Conservation (phyloP, 2,888 invertebrate genomes). For the Pollenia griseotomentosa region DNA sequence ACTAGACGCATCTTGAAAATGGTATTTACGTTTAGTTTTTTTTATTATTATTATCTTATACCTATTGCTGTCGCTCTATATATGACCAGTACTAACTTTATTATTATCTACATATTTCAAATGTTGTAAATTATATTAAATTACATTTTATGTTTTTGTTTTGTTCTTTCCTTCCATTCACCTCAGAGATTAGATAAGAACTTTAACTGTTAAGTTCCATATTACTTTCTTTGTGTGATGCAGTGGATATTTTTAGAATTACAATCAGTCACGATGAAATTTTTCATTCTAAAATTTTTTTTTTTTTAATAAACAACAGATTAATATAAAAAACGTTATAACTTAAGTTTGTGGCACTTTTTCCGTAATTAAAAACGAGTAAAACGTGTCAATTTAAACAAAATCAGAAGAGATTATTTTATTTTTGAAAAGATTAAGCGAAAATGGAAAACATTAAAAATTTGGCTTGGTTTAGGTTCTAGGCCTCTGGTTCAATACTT, state of each 20-base stretch:
- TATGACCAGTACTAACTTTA: slow-evolving; percentile 15
- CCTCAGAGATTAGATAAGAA: slow-evolving; percentile 36
- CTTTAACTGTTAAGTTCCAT: not conserved
- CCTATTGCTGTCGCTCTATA: not conserved
- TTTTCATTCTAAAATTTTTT: not conserved
- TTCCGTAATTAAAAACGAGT: too few relatives aligned
- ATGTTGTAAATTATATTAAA: slow-evolving; percentile 25
- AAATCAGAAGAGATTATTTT: too few relatives aligned
- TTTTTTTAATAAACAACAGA: not conserved
- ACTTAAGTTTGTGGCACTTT: too few relatives aligned
- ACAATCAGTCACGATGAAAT: not conserved
- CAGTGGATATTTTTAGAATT: slow-evolving; percentile 1
- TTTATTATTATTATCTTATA: not conserved
- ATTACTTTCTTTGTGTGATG: not conserved
- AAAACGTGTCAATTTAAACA: too few relatives aligned
- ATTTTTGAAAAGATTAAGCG: too few relatives aligned
- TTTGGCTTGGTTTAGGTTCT: too few relatives aligned
- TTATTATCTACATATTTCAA: not conserved
- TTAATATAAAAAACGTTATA: not conserved
- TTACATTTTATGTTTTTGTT: slow-evolving; percentile 9
- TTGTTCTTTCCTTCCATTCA: slow-evolving; percentile 13
- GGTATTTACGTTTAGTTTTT: not conserved
- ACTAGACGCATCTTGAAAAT: too few relatives aligned
- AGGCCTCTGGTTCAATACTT: too few relatives aligned
- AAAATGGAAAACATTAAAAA: too few relatives aligned